Percentiles rank a stretch among this genome's conserved stretches.
These are phyloP conservation scores for Ostrea edulis DNA, from an alignment of 1,140 invertebrate species.

Conservation along the genomic window DNA sequence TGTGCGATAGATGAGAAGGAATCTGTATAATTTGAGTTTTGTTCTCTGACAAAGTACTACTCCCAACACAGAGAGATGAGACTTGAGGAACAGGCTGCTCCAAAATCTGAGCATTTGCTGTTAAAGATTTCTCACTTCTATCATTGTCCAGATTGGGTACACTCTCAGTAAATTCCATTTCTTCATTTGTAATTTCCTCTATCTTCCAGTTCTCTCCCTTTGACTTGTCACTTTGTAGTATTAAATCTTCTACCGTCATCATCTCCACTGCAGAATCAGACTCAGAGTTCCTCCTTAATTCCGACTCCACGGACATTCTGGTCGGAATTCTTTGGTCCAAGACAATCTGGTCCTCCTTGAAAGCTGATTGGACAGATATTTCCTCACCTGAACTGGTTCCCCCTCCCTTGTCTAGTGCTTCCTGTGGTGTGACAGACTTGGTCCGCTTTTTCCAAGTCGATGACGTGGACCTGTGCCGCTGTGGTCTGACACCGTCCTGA, in stretches of 20 bases:
- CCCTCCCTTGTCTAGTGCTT: neutral
- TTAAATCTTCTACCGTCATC: constrained; percentile 3
- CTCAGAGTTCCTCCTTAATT: neutral
- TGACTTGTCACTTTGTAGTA: neutral
- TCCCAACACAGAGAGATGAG: neutral
- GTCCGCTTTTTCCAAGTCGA: neutral
- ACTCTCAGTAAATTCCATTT: neutral
- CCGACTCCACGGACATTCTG: neutral
- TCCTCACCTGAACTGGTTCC: constrained; percentile 28
- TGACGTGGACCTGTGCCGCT: constrained; percentile 2
- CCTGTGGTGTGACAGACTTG: neutral
- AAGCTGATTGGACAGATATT: neutral
- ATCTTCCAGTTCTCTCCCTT: neutral
- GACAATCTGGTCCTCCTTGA: neutral
- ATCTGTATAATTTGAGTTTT: neutral
- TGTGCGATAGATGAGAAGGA: neutral
- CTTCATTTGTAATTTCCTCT: neutral
- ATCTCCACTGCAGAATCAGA: neutral
- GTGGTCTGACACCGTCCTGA: neutral
- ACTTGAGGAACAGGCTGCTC: neutral
- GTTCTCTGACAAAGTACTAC: neutral
- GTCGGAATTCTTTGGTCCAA: neutral
- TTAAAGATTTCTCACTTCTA: neutral
- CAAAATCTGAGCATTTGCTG: neutral
- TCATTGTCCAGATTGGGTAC: neutral